Evolutionary conservation across 2,888 invertebrate species (phyloP), one percentile per base, ranked within the genome.

Genomic region (Drosophila barbarae): DNA sequence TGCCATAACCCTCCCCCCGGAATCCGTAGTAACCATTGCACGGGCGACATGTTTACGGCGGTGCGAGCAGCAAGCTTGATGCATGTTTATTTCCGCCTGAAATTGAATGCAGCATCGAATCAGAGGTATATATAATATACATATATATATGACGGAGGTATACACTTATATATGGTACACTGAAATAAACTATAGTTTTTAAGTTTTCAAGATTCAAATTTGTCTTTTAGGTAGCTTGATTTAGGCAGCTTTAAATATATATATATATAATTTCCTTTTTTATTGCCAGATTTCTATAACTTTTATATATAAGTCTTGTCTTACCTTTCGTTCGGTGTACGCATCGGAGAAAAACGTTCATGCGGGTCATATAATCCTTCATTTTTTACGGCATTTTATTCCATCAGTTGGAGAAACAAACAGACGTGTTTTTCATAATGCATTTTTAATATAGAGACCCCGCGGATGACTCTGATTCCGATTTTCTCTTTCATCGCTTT

Each of bases 351-450:
- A 42, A 42, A 26, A 42, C 32, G 35, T 36, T 49, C 46, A 51
- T 58, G 26, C 56, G 47, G 70, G 59, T 54, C 60, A 72, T 76
- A 72, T 63, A 76, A 72, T 58, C 72, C 53, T 63, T 52, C 44
- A 67, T 70, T 79, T 76, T 76, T 76, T 76, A 46, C 66, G 54
- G 30, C 47, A 41, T 64, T 77, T 77, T 39, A 54, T 59, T 44
- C 65, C 68, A 71, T 63, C 73, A 51, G 52, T 13, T 26, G 42
- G 63, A 52, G 63, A 52, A 74, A 68, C 76, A 74, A 82, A 69
- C 79, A 73, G 59, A 77, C 77, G 73, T 76, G 71, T 82, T 78
- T 78, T 78, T 78, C 63, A 75, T 75, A 79, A 82, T 82, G 69
- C 68, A 82, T 82, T 82, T 78, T 77, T 82, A 82, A 78, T 79